Evolutionary conservation across 2,113 vertebrate species (phyloP).

Genomic region (Peromyscus maniculatus): DNA sequence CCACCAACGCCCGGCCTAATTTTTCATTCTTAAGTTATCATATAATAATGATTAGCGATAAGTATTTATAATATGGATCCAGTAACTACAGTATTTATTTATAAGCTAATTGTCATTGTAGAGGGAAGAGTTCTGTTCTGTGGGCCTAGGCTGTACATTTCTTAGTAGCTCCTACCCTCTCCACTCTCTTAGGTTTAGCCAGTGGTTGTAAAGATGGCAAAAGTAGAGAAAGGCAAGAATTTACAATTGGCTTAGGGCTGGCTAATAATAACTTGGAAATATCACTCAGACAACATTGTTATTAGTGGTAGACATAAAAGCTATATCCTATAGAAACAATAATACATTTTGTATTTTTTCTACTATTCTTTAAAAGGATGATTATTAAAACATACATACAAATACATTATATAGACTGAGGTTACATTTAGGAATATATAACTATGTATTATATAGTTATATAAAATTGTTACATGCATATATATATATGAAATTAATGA

Average conservation of each 20-base stretch:
- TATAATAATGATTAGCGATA: conserved; percentile 3
- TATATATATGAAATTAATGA: background rate
- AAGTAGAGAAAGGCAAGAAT: conserved; percentile 32
- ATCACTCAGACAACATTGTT: conserved; percentile 55
- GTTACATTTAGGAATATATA: background rate
- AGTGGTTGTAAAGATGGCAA: conserved; percentile 52
- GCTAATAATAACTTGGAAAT: conserved; percentile 44
- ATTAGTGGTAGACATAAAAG: conserved; percentile 20
- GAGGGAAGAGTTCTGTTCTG: conserved; percentile 29
- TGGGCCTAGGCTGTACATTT: background rate
- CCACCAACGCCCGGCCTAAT: no score
- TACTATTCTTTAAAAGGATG: conserved; percentile 43
- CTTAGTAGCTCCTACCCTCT: background rate
- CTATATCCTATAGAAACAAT: conserved; percentile 10
- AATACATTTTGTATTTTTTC: conserved; percentile 56
- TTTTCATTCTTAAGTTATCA: conserved; percentile 49
- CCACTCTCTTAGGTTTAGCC: background rate
- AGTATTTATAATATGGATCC: background rate
- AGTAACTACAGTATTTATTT: background rate
- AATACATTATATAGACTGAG: background rate
- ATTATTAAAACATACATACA: background rate
- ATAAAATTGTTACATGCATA: background rate
- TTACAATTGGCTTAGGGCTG: background rate
- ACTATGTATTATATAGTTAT: background rate
- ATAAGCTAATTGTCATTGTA: conserved; percentile 24